Conservation (phyloP, 2,888 invertebrate genomes). For the Laspeyria flexula region DNA sequence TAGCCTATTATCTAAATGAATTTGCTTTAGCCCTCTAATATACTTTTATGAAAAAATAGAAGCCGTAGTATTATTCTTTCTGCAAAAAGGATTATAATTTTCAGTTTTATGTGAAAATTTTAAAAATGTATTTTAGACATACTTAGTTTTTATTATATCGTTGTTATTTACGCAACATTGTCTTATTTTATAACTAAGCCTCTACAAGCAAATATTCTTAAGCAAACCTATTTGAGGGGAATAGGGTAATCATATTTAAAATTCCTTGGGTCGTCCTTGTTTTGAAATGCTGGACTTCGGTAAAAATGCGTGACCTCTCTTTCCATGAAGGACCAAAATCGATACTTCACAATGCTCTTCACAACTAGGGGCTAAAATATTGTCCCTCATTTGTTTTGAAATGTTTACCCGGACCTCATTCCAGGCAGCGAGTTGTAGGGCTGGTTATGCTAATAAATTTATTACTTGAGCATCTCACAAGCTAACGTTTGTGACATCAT, state of each 20-base stretch:
- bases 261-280: conserved; percentile 15
- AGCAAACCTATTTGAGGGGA: conserved; percentile 8
- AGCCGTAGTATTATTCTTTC: background rate
- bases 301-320: conserved; percentile 29
- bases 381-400: conserved; percentile 17
- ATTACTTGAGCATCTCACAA: conserved; percentile 19
- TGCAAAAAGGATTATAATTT: background rate
- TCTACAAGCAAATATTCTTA: conserved; percentile 3
- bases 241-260: conserved; percentile 22
- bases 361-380: conserved; percentile 13
- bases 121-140: background rate
- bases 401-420: conserved; percentile 1
- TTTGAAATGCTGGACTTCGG: conserved; percentile 17
- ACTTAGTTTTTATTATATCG: background rate
- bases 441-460: conserved; percentile 15
- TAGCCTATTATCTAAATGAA: conserved; percentile 31
- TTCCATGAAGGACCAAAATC: conserved; percentile 19
- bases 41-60: conserved; percentile 5
- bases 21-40: conserved; percentile 6
- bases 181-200: background rate
- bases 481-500: conserved; percentile 18
- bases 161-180: background rate
- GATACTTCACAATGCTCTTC: conserved; percentile 18
- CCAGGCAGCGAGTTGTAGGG: conserved; percentile 3
- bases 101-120: background rate